A percentile compares a stretch with the other conserved stretches of the same genome.
Conservation (phyloP, 2,888 invertebrate species). For the Phyllotreta cruciferae region DNA sequence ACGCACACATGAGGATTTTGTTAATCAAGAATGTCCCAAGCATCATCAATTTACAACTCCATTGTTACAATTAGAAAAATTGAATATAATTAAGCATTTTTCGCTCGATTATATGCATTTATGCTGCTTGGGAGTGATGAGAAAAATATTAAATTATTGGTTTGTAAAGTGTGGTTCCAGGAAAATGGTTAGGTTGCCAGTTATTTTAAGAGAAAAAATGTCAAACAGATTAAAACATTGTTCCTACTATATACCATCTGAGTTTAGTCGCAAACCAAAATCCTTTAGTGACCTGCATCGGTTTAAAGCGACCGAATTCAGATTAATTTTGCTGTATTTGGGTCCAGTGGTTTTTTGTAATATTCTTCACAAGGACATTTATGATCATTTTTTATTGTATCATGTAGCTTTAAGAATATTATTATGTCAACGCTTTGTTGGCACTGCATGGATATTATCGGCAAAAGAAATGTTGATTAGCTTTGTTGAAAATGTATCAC, state of each 20-base stretch:
- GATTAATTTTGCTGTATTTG: conserved; percentile 32
- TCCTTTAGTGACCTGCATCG: conserved; percentile 29
- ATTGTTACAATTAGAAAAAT: conserved; percentile 11
- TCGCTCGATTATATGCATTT: conserved; percentile 36
- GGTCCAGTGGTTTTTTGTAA: conserved; percentile 24
- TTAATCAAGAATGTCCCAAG: conserved; percentile 20
- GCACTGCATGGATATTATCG: conserved; percentile 14
- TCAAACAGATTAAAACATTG: too few species aligned
- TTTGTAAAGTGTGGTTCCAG: too few species aligned
- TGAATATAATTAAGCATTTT: conserved; percentile 27
- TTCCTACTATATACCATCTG: too few species aligned
- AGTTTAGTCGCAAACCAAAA: too few species aligned
- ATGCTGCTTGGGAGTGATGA: conserved; percentile 35
- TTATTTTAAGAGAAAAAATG: too few species aligned
- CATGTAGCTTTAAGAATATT: conserved; percentile 31
- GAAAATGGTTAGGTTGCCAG: too few species aligned
- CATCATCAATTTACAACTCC: conserved; percentile 22
- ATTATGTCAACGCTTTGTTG: conserved; percentile 21
- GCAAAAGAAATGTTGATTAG: conserved; percentile 28
- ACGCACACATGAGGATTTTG: conserved; percentile 17
- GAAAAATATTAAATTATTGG: conserved; percentile 34
- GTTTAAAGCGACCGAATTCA: conserved; percentile 38
- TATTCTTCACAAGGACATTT: conserved; percentile 18
- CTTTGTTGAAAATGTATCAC: conserved; percentile 31
- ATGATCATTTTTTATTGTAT: conserved; percentile 31